Conservation (phyloP, 2,888 invertebrate genomes). For the Electrophaes corylata region DNA sequence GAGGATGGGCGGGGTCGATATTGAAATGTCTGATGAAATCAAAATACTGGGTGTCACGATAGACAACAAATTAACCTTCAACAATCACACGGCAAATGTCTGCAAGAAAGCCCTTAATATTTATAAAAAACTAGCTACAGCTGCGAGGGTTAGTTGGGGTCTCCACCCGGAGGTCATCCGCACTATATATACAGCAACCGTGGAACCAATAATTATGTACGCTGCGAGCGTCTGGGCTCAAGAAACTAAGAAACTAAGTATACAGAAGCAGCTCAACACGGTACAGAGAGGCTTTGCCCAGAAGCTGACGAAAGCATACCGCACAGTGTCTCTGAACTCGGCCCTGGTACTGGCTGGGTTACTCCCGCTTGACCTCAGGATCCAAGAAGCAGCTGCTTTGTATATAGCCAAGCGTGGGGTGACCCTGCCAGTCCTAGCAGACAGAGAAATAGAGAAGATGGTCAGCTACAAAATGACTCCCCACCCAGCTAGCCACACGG, state of each 20-base stretch:
- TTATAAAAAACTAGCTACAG: slow-evolving; percentile 10
- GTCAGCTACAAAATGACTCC: no score
- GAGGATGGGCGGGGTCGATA: slow-evolving; percentile 9
- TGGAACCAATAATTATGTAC: neutral
- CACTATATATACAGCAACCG: slow-evolving; percentile 7
- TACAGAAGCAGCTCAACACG: slow-evolving; percentile 5
- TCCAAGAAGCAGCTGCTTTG: slow-evolving; percentile 7
- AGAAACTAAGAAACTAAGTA: neutral
- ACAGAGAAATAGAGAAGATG: slow-evolving; percentile 2
- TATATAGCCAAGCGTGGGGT: slow-evolving; percentile 10
- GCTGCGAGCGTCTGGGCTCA: slow-evolving; percentile 1
- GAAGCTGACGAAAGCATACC: neutral
- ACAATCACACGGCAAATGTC: neutral
- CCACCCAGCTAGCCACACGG: no score
- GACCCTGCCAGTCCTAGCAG: neutral
- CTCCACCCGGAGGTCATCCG: slow-evolving; percentile 30
- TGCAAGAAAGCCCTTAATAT: slow-evolving; percentile 1
- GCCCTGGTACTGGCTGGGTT: slow-evolving; percentile 19
- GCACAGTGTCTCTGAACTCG: slow-evolving; percentile 5
- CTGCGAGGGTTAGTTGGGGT: neutral
- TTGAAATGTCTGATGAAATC: slow-evolving; percentile 3
- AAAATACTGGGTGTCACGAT: slow-evolving; percentile 16
- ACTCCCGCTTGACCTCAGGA: slow-evolving; percentile 21
- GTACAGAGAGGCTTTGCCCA: slow-evolving; percentile 6
- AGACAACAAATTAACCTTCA: slow-evolving; percentile 16